These are phyloP conservation scores for Penaeus vannamei DNA, from an alignment of 1,140 invertebrate genomes.

Conservation along the genomic window DNA sequence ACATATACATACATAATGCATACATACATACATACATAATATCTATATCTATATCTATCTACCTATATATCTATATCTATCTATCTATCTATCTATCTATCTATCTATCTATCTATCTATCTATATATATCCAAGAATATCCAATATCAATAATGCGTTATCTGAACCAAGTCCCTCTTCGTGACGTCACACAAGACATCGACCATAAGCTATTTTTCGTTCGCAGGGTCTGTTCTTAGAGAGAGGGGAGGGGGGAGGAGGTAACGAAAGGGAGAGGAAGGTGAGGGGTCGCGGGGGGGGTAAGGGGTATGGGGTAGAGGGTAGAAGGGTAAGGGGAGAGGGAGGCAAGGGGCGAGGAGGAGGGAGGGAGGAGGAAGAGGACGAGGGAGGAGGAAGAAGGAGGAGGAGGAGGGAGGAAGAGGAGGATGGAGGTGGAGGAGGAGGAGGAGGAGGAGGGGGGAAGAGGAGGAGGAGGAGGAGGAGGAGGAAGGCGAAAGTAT, in stretches of 20 bases:
- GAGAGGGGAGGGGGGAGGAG: not conserved
- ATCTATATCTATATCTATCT: too few relatives aligned
- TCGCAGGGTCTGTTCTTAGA: not conserved
- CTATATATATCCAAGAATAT: too few relatives aligned
- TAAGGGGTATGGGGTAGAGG: not conserved
- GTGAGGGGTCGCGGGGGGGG: not conserved
- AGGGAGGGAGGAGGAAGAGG: not conserved
- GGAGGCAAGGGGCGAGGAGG: not conserved
- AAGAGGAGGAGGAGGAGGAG: not conserved
- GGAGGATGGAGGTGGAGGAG: not conserved
- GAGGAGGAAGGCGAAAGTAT: not conserved
- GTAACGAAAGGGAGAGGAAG: not conserved
- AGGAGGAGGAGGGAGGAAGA: not conserved
- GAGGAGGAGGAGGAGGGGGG: not conserved
- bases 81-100: too few relatives aligned
- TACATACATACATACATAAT: too few relatives aligned
- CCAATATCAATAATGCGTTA: too few relatives aligned
- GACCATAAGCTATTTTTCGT: too few relatives aligned
- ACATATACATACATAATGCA: too few relatives aligned
- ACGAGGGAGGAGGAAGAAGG: not conserved
- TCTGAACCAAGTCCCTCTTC: not conserved
- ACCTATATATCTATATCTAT: too few relatives aligned
- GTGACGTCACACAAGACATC: conserved; percentile 9
- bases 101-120: too few relatives aligned
- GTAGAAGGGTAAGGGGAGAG: not conserved